Conservation (phyloP, 2,113 vertebrate species). For the Pionites leucogaster region DNA sequence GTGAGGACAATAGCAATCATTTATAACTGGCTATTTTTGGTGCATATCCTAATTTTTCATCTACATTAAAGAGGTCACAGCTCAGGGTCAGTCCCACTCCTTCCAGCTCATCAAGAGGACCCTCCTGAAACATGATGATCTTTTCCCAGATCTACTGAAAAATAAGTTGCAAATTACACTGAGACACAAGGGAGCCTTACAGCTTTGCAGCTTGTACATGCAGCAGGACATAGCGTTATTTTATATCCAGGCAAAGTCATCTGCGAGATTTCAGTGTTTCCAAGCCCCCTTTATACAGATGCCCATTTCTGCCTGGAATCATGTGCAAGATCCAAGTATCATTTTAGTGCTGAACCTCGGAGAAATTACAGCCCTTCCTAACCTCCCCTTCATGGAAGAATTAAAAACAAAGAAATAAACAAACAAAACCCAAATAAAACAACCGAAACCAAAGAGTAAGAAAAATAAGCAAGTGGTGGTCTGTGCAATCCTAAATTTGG, state of each 20-base stretch:
- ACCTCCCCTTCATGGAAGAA: background rate
- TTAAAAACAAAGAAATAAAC: background rate
- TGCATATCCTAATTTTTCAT: background rate
- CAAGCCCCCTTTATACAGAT: accelerated
- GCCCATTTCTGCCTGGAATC: background rate
- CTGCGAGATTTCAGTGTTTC: background rate
- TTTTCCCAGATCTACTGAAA: background rate
- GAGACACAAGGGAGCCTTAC: background rate
- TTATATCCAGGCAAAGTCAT: background rate
- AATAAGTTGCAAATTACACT: background rate
- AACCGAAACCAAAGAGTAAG: background rate
- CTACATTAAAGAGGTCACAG: background rate
- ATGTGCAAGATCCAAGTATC: background rate
- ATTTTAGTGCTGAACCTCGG: background rate
- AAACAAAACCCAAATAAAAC: background rate
- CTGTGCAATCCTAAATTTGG: background rate
- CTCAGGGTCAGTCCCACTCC: background rate
- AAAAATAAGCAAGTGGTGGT: background rate
- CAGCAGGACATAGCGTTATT: background rate
- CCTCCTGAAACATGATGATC: background rate
- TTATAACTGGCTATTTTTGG: background rate
- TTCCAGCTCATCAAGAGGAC: background rate
- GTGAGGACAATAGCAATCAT: background rate
- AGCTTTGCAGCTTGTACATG: background rate
- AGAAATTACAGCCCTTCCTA: background rate